phyloP scores from a whole-genome alignment of 2,888 invertebrate species.

The Tillus elongatus region DNA sequence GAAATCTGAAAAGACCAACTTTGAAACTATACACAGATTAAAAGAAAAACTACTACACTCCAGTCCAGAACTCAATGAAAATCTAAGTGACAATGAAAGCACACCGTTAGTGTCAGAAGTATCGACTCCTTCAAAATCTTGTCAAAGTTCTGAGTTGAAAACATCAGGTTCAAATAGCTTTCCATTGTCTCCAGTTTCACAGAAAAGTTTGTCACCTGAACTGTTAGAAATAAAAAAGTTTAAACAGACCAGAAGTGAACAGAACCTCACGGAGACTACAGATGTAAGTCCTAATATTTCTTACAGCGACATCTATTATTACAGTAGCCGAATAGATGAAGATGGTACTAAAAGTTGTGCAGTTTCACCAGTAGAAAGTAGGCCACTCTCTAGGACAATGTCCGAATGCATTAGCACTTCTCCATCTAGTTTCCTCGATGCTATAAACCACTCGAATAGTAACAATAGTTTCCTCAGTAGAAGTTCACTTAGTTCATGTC shows the following conservation, averaged over 20 bases:
- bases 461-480: slow-evolving; percentile 31
- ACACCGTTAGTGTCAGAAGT: slow-evolving; percentile 54
- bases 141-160: slow-evolving; percentile 28
- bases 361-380: slow-evolving; percentile 10
- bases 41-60: slow-evolving; percentile 39
- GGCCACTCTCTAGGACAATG: slow-evolving; percentile 27
- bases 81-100: slow-evolving; percentile 54
- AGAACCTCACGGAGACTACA: slow-evolving; percentile 27
- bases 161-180: slow-evolving; percentile 30
- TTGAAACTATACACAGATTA: slow-evolving; percentile 34
- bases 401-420: slow-evolving; percentile 31
- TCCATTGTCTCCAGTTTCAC: slow-evolving; percentile 27
- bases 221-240: slow-evolving; percentile 12
- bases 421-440: slow-evolving; percentile 24
- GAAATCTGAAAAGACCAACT: slow-evolving; percentile 26
- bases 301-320: slow-evolving; percentile 18
- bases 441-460: slow-evolving; percentile 24
- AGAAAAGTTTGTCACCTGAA: slow-evolving; percentile 27
- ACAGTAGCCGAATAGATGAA: slow-evolving; percentile 10
- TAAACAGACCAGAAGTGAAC: slow-evolving; percentile 26
- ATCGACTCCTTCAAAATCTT: slow-evolving; percentile 31
- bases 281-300: slow-evolving; percentile 22
- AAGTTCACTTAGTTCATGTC: slow-evolving; percentile 30
- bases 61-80: slow-evolving; percentile 35
- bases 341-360: slow-evolving; percentile 15